Evolutionary conservation across 2,797 vertebrate species (phyloP), one percentile per base, ranked within the genome.

Genomic region (Vipera latastei): DNA sequence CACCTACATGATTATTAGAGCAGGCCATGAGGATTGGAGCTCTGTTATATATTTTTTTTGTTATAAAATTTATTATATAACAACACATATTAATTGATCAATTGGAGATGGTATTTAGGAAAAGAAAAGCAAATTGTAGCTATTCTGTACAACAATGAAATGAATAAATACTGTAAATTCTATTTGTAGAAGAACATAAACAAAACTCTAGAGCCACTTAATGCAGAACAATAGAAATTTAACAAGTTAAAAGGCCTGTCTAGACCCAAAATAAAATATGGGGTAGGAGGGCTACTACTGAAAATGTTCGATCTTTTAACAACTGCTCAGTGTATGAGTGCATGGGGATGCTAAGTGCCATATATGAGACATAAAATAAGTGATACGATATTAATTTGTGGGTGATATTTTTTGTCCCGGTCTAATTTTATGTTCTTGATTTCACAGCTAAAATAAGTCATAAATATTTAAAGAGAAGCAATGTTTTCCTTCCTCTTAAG

Each of bases 371-470:
- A 44, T 78, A 44, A 78, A 78, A 78, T 78, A 78, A 78, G 69
- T 78, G 69, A 78, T 38, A 86, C 18, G 14, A 28, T 18, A 28
- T 44, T 25, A 38, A 38, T 57, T 20, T 59, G 28, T 60, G 56
- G 87, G 38, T 59, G 20, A 88, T 60, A 69, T 88, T 59, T 60
- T 60, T 38, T 32, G 6, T 44, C 22, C 18, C 26, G 38, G 44
- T 14, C 38, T 60, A 89, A 60, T 25, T 38, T 44, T 48, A 20
- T 1, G 55, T 20, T 57, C 32, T 14, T 95, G 91, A 90, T 85
- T 93, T 3, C 0, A 60, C 20, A 92, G 86, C 95, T 93, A 89
- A 96, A 94, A 94, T 94, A 63, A 89, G 91, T 92, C 89, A 88
- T 69, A 7, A 60, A 89, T 86, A 88, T 28, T 89, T 95, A 93